Base-by-base conservation (phyloP, 2,797 vertebrate species). In the Pseudochirops cupreus region DNA sequence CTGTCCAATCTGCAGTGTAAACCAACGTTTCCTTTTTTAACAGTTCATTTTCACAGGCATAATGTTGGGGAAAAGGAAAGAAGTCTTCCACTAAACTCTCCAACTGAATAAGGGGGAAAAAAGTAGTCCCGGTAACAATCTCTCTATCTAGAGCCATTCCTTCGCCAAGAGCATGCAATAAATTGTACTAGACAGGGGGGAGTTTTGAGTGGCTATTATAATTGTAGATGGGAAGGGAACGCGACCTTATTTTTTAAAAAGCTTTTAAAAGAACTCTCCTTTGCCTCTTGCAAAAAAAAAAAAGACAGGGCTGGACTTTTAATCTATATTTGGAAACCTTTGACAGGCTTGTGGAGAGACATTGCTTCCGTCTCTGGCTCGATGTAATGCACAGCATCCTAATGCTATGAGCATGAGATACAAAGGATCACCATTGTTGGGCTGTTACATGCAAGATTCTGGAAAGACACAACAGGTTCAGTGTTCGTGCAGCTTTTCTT, bases 1-100 rank as follows among this genome's bases (percentile, higher is more conserved):
- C 96, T 94, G 2, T 95, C 96, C 98, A 89, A 46, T 91, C 98
- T 98, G 98, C 98, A 97, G 96, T 1, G 39, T 54, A 95, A 98
- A 98, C 96, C 97, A 96, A 67, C 93, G 26, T 96, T 95, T 92
- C 87, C 53, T 6, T 97, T 97, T 96, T 95, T 90, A 90, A 94
- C 1, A 97, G 21, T 94, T 92, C 90, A 29, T 53, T 93, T 96
- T 95, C 94, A 90, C 94, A 90, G 91, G 96, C 92, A 74, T 67
- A 14, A 1, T 0, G 29, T 53, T 92, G 93, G 59, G 93, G 74
- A 9, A 55, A 92, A 91, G 95, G 91, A 87, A 94, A 62, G 57
- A 93, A 93, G 18, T 52, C 95, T 95, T 95, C 94, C 90, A 52
- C 96, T 12, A 57, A 96, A 94, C 96, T 96, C 5, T 50, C 95